These are phyloP conservation scores for Lycodopsis pacificus DNA, from an alignment of 2,797 vertebrate species.

Conservation along the genomic window DNA sequence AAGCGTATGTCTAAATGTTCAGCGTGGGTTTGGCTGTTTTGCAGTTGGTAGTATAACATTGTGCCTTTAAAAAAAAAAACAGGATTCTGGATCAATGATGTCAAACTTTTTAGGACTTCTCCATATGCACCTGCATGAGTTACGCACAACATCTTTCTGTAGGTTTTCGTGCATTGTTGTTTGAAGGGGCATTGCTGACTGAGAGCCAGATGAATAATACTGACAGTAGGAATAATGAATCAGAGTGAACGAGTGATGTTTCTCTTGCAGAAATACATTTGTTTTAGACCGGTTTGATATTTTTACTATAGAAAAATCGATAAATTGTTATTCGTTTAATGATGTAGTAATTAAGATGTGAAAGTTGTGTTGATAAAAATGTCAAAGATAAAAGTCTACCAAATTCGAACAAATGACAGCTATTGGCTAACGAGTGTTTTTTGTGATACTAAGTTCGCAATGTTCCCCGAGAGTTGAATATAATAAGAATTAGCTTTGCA, in stretches of 20 bases:
- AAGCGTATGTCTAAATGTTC: conserved; percentile 16
- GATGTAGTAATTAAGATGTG: background rate
- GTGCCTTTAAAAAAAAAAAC: background rate
- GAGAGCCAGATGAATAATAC: conserved; percentile 5
- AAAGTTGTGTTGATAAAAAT: background rate
- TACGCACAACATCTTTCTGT: background rate
- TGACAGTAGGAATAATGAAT: background rate
- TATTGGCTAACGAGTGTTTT: background rate
- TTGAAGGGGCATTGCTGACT: background rate
- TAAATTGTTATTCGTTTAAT: background rate
- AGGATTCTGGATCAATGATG: background rate
- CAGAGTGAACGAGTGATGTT: background rate
- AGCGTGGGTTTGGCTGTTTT: too few relatives aligned
- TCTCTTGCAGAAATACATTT: background rate
- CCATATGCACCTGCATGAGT: background rate
- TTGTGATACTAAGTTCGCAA: background rate
- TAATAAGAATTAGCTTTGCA: conserved; percentile 1
- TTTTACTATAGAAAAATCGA: background rate
- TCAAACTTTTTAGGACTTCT: conserved; percentile 1
- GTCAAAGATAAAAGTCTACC: background rate
- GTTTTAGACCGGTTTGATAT: background rate
- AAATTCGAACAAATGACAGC: background rate
- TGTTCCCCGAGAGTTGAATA: conserved; percentile 5
- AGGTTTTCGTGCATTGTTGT: background rate
- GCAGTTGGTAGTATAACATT: background rate